Conservation (phyloP, 2,797 vertebrate species). For the Mus spretus region DNA sequence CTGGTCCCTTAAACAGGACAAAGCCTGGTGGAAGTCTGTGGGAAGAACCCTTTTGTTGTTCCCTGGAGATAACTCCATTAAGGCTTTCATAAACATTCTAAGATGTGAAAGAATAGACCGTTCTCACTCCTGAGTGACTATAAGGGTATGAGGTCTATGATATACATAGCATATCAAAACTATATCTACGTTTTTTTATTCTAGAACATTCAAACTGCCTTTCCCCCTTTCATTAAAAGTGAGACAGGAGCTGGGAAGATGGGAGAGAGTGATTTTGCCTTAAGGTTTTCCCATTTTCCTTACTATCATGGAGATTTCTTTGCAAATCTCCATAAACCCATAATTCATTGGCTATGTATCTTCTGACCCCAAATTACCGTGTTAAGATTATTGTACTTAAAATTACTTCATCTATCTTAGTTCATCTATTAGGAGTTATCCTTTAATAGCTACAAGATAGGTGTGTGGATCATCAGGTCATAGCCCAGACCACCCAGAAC, state of each 20-base stretch:
- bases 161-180: not conserved
- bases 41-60: not conserved
- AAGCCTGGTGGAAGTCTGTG: not conserved
- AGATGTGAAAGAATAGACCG: conserved; percentile 1
- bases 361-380: conserved; percentile 17
- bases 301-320: conserved; percentile 12
- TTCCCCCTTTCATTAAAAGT: not conserved
- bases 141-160: not conserved
- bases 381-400: conserved; percentile 15
- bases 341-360: not conserved
- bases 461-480: not conserved
- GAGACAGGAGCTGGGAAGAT: not conserved
- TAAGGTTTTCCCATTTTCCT: conserved; percentile 25
- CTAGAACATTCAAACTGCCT: not conserved
- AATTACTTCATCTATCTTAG: conserved; percentile 7
- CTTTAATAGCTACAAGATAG: conserved; percentile 10
- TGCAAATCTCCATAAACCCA: not conserved
- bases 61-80: not conserved
- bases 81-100: not conserved
- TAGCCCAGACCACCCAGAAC: not conserved
- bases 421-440: not conserved
- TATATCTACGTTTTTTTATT: conserved; percentile 1
- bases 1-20: not conserved
- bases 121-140: not conserved
- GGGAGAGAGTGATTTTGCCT: not conserved